Percentiles rank a stretch among this genome's conserved stretches.
Evolutionary conservation across 2,888 invertebrate genomes (phyloP).

Genomic region (Idaea dimidiata): DNA sequence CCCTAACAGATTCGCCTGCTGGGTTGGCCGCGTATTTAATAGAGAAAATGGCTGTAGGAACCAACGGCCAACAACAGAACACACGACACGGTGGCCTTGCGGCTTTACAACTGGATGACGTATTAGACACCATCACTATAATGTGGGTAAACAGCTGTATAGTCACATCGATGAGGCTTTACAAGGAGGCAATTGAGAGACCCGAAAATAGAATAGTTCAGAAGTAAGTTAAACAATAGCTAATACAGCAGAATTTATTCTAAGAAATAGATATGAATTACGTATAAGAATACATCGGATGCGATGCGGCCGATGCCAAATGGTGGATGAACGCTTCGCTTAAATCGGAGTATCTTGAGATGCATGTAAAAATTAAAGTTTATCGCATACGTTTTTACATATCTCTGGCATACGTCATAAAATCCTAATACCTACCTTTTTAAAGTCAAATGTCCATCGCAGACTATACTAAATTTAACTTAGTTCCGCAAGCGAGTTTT

Average conservation of each 20-base stretch:
- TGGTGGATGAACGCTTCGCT: too few species aligned
- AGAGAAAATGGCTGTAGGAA: conserved; percentile 91
- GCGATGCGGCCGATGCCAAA: too few species aligned
- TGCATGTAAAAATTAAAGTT: too few species aligned
- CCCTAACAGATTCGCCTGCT: conserved; percentile 87
- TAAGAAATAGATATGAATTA: too few species aligned
- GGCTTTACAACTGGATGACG: conserved; percentile 83
- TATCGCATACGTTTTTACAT: too few species aligned
- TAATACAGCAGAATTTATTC: not conserved
- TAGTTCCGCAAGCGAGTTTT: too few species aligned
- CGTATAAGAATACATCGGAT: too few species aligned
- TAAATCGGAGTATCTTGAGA: too few species aligned
- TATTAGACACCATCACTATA: conserved; percentile 91
- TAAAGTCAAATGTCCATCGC: too few species aligned
- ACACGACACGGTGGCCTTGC: conserved; percentile 85
- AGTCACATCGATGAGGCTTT: conserved; percentile 88
- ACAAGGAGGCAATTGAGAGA: conserved; percentile 81
- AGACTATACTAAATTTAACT: too few species aligned
- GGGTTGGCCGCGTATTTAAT: conserved; percentile 93
- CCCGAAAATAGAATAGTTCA: conserved; percentile 44
- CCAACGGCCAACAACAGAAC: conserved; percentile 78
- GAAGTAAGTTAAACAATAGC: conserved; percentile 41
- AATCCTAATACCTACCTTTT: too few species aligned
- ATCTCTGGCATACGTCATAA: too few species aligned
- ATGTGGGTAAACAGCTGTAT: conserved; percentile 89